phyloP scores from a whole-genome alignment of 2,113 vertebrate genomes.

The Dipodomys ordii region DNA sequence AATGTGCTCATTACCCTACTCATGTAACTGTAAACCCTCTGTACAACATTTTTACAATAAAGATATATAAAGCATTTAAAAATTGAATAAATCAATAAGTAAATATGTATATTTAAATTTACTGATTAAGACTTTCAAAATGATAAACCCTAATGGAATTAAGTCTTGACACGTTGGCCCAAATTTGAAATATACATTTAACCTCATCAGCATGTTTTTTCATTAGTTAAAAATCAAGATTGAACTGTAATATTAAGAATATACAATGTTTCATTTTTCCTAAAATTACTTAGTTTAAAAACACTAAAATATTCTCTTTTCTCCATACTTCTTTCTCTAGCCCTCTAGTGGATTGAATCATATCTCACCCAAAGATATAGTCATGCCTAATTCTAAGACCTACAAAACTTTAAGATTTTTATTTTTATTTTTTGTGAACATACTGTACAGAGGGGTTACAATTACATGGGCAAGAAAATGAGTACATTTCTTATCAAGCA shows the following conservation, averaged over 20 bases:
- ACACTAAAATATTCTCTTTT: background rate
- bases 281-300: background rate
- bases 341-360: background rate
- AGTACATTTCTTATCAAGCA: too few species aligned
- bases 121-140: background rate
- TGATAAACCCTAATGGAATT: background rate
- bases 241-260: background rate
- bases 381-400: fast-evolving
- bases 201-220: background rate
- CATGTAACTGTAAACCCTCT: too few species aligned
- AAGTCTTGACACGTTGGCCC: background rate
- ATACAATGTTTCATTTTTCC: background rate
- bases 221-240: background rate
- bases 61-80: too few species aligned
- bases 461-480: too few species aligned
- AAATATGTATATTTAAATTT: background rate
- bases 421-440: background rate
- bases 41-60: too few species aligned
- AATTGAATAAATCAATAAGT: background rate
- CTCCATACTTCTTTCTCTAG: background rate
- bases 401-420: background rate
- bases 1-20: too few species aligned
- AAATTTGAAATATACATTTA: background rate
- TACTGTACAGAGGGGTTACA: too few species aligned
- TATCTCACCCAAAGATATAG: background rate